Evolutionary conservation across 2,797 vertebrate species (phyloP).

Genomic region (Phataginus tetradactyla): DNA sequence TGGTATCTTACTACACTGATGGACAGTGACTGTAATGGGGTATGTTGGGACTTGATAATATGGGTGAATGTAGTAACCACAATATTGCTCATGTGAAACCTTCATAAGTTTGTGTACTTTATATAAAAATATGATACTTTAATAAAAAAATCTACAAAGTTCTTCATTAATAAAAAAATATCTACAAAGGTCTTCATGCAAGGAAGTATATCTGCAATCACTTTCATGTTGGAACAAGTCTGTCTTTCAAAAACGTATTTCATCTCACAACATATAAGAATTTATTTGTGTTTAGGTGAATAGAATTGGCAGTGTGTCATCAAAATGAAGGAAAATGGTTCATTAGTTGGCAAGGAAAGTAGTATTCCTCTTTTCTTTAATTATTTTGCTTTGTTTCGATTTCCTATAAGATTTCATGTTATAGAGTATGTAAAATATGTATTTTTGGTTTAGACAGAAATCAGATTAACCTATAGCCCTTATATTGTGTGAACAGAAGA

Average conservation of each 20-base stretch:
- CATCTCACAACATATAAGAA: neutral
- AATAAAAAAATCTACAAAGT: too few species aligned
- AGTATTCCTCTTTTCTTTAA: neutral
- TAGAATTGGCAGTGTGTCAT: neutral
- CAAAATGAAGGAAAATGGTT: neutral
- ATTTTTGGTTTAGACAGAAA: neutral
- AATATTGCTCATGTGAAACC: too few species aligned
- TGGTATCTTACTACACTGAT: too few species aligned
- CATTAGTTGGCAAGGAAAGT: neutral
- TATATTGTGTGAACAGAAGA: neutral
- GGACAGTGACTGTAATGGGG: too few species aligned
- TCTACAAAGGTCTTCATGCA: neutral
- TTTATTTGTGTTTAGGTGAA: neutral
- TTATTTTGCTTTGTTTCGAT: neutral
- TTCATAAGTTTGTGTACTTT: too few species aligned
- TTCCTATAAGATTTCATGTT: neutral
- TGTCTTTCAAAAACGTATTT: slow-evolving; percentile 26
- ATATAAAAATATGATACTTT: too few species aligned
- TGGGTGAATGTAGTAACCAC: too few species aligned
- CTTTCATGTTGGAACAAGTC: neutral
- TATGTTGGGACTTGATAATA: too few species aligned
- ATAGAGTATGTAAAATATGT: neutral
- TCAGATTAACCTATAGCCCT: neutral
- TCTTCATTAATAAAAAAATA: neutral
- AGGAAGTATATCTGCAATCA: neutral